Percentiles rank a stretch among this genome's conserved stretches.
phyloP scores from a whole-genome alignment of 2,113 vertebrate species.

The Oenanthe oenanthe region DNA sequence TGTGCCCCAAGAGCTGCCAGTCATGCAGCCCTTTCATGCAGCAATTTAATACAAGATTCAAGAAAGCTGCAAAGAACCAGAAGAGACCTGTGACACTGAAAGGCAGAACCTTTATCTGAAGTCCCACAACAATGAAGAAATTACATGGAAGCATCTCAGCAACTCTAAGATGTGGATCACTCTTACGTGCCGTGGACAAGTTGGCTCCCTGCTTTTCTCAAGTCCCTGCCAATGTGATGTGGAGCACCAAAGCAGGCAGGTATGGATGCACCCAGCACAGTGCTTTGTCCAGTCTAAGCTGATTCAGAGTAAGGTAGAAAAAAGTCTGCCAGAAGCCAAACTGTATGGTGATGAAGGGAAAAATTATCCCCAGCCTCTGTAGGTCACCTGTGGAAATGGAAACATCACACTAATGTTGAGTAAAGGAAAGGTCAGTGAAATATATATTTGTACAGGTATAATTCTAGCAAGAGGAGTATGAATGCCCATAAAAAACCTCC shows the following conservation, averaged over 20 bases:
- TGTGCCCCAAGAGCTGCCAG: neutral
- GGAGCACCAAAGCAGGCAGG: neutral
- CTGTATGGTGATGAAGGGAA: rapidly evolving
- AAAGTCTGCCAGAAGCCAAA: neutral
- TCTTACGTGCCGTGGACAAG: rapidly evolving
- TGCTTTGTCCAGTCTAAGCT: neutral
- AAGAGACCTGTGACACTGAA: neutral
- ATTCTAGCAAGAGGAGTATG: neutral
- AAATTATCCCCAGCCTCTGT: neutral
- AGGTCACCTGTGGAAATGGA: neutral
- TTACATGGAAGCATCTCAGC: neutral
- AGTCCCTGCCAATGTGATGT: neutral
- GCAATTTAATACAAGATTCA: neutral
- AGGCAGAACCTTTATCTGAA: neutral
- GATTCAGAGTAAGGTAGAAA: neutral
- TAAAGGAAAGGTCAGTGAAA: neutral
- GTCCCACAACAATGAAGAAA: neutral
- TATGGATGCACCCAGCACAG: neutral
- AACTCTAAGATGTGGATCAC: neutral
- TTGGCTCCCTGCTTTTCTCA: neutral
- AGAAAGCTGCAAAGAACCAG: neutral
- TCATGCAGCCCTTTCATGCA: neutral
- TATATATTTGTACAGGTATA: neutral
- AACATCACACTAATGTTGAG: neutral
- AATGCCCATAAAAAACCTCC: neutral